Percentiles rank a stretch among this genome's conserved stretches.
These are phyloP conservation scores for Bimastos eiseni DNA, from an alignment of 2,888 invertebrate genomes.

Conservation along the genomic window DNA sequence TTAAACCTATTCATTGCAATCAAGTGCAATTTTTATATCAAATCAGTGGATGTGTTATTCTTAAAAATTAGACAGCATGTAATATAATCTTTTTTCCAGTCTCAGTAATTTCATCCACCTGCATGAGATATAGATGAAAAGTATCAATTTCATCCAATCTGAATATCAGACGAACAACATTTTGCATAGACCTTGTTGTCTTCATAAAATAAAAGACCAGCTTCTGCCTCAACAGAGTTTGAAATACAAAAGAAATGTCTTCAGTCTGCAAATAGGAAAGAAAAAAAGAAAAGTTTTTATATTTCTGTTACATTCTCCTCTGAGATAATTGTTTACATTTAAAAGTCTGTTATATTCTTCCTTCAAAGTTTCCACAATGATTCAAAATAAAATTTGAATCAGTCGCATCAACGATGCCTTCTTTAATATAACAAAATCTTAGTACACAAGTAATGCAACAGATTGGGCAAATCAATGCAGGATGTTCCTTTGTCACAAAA, in stretches of 20 bases:
- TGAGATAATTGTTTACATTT: too few relatives aligned
- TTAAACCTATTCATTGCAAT: not conserved
- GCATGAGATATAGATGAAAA: too few relatives aligned
- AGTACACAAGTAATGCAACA: not conserved
- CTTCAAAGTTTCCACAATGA: not conserved
- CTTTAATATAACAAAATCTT: not conserved
- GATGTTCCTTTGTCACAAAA: not conserved
- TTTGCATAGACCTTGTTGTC: not conserved
- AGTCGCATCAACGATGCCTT: not conserved
- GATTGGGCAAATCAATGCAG: not conserved
- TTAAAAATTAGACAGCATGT: not conserved
- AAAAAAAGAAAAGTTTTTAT: not conserved
- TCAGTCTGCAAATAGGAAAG: not conserved
- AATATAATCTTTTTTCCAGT: not conserved
- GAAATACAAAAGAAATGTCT: not conserved
- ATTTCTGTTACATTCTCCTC: not conserved
- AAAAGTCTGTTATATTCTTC: not conserved
- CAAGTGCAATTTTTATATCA: not conserved
- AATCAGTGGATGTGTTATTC: not conserved
- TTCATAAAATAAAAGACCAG: not conserved
- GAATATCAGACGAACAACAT: not conserved
- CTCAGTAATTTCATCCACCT: not conserved
- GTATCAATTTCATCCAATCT: not conserved
- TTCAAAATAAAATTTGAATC: not conserved
- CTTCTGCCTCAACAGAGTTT: not conserved